Base-by-base conservation (phyloP, 2,113 vertebrate species). In the Coreoperca whiteheadi region DNA sequence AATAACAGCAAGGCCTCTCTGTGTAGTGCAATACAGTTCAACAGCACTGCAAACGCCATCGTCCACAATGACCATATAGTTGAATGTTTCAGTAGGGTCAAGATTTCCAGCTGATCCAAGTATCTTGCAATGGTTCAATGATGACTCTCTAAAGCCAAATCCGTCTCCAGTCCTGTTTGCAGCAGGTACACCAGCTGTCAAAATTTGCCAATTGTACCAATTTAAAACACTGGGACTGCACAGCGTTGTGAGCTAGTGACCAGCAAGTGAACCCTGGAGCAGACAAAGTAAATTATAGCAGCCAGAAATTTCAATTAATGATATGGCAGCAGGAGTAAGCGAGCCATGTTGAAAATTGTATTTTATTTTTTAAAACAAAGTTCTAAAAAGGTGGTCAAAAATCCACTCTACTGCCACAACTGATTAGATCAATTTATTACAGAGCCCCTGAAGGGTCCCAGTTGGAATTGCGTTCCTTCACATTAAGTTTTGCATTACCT, bases 291-390 rank as follows among this genome's bases (percentile, higher is more conserved):
- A 70, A 87, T 70, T 59, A 74, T 25, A 79, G 32, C 80, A 79
- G 71, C 63, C n/a, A 64, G 34, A 48, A 37, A n/a, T 79, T 84
- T 70, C 64, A 87, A 68, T 70, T 57, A 75, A 74, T 71, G 70
- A 70, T 69, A 68, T 20, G 32, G 30, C 56, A 56, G 56, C 6
- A 11, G 75, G 70, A 70, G 57, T 79, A 57, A 71, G 25, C 9
- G 0, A 65, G 63, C 48, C 65, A 37, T 50, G 48, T 7, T 67
- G 25, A 57, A 25, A 46, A 46, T 46, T 46, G 1, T 15, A 4
- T 46, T 46, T n/a, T n/a, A n/a, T n/a, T n/a, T n/a, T n/a, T n/a
- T n/a, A n/a, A n/a, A n/a, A n/a, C n/a, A n/a, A n/a, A n/a, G n/a
- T n/a, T n/a, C n/a, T n/a, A n/a, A n/a, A n/a, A n/a, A 71, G 25